Percentiles rank a stretch among this genome's conserved stretches.
Conservation (phyloP, 2,113 vertebrate genomes). For the Caloenas nicobarica region DNA sequence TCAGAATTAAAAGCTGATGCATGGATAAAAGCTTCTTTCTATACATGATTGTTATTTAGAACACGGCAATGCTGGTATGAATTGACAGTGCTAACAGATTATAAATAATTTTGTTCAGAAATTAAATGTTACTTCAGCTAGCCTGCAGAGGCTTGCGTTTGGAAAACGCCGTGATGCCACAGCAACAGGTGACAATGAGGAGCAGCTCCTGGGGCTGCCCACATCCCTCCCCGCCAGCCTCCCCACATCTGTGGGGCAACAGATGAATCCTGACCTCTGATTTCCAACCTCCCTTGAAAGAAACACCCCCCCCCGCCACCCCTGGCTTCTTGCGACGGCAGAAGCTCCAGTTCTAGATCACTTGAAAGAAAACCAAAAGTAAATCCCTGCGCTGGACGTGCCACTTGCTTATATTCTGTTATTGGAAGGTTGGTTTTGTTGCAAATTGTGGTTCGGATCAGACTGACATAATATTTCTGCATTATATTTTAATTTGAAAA, state of each 20-base stretch:
- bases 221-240: background rate
- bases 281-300: background rate
- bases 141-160: background rate
- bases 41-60: background rate
- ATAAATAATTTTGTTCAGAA: constrained; percentile 16
- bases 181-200: constrained; percentile 5
- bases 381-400: background rate
- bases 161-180: background rate
- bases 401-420: background rate
- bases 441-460: background rate
- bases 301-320: background rate
- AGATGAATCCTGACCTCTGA: background rate
- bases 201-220: background rate
- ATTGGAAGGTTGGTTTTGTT: background rate
- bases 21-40: background rate
- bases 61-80: background rate
- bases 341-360: background rate
- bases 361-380: background rate
- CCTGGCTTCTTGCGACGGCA: background rate
- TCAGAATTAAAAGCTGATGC: constrained; percentile 15
- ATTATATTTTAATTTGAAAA: background rate
- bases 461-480: background rate
- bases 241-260: background rate
- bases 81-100: background rate
- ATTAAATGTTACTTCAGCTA: background rate